Evolutionary conservation across 2,113 vertebrate species (phyloP).

Genomic region (cat (Felis catus)): F.catus_Fca126_mat1.0 CM031423.1:17308501-17309000

Average conservation of each 20-base stretch:
- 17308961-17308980: background rate
- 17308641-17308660: background rate
- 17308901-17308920: slow-evolving; percentile 26
- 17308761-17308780: background rate
- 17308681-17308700: background rate
- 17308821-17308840: background rate
- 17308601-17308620: background rate
- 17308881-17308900: background rate
- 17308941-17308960: background rate
- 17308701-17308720: background rate
- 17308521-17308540: background rate
- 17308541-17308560: background rate
- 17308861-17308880: background rate
- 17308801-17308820: background rate
- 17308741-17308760: background rate
- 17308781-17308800: background rate
- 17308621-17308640: too few relatives aligned
- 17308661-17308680: background rate
- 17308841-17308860: background rate
- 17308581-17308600: background rate
- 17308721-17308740: background rate
- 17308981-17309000: background rate
- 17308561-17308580: background rate
- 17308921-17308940: background rate
- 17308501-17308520: background rate